These are phyloP conservation scores for Rhagophthalmus giganteus DNA, from an alignment of 2,888 invertebrate genomes.

Conservation along the genomic window DNA sequence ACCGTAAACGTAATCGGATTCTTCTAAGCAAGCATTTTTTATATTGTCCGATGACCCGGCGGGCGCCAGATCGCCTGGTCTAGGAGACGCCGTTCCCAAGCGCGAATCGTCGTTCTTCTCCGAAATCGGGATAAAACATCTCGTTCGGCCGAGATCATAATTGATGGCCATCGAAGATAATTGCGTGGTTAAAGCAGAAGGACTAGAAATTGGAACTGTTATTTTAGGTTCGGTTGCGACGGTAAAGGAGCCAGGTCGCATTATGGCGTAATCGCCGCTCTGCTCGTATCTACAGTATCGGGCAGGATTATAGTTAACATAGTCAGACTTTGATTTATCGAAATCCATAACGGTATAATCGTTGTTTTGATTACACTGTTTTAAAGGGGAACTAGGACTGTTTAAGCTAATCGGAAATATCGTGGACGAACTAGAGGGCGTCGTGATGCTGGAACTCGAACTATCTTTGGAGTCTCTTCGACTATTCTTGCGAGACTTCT, in stretches of 20 bases:
- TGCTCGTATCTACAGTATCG: slow-evolving; percentile 11
- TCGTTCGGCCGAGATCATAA: slow-evolving; percentile 9
- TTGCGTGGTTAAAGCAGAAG: slow-evolving; percentile 42
- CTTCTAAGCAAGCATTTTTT: slow-evolving; percentile 9
- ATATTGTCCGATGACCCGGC: slow-evolving; percentile 22
- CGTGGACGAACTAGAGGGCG: slow-evolving; percentile 63
- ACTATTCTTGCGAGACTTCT: slow-evolving; percentile 45
- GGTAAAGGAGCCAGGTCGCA: slow-evolving; percentile 21
- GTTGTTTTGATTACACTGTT: slow-evolving; percentile 40
- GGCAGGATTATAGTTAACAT: slow-evolving; percentile 51
- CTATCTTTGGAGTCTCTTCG: slow-evolving; percentile 56
- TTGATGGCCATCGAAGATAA: slow-evolving; percentile 36
- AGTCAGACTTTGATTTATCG: slow-evolving; percentile 44
- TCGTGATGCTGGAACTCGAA: slow-evolving; percentile 56
- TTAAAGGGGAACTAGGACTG: slow-evolving; percentile 67
- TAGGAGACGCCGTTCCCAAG: slow-evolving; percentile 27
- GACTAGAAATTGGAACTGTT: slow-evolving; percentile 31
- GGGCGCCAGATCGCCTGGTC: slow-evolving; percentile 34
- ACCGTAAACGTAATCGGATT: slow-evolving; percentile 8
- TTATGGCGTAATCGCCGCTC: slow-evolving; percentile 34
- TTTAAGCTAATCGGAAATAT: slow-evolving; percentile 71
- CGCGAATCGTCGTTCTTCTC: slow-evolving; percentile 25
- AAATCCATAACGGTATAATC: slow-evolving; percentile 52
- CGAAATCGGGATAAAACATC: slow-evolving; percentile 37
- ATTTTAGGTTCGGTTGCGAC: slow-evolving; percentile 35